Evolutionary conservation across 2,888 invertebrate genomes (phyloP).

Genomic region (Xanthia togata): DNA sequence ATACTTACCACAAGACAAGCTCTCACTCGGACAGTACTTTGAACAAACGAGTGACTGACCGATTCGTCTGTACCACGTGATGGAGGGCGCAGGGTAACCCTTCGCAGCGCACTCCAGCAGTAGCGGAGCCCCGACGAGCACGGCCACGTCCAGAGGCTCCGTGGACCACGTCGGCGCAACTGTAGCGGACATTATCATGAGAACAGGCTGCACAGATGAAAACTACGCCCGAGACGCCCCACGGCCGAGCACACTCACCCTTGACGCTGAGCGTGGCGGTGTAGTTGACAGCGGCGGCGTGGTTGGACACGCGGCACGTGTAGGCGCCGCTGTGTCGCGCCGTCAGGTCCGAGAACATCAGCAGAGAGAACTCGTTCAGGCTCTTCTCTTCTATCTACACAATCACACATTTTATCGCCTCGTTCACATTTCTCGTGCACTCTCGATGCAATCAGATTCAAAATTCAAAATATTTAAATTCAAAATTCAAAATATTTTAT

Average conservation of each 20-base stretch:
- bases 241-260: conserved; percentile 81
- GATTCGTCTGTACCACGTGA: conserved; percentile 92
- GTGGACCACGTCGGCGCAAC: conserved; percentile 93
- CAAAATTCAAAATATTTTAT: too few relatives aligned
- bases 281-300: conserved; percentile 92
- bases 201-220: neutral
- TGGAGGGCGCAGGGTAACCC: conserved; percentile 93
- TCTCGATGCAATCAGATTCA: neutral
- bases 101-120: conserved; percentile 93
- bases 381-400: conserved; percentile 92
- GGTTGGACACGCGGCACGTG: conserved; percentile 93
- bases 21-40: neutral
- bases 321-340: conserved; percentile 93
- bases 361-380: conserved; percentile 92
- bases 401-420: neutral
- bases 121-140: conserved; percentile 92
- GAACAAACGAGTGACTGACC: conserved; percentile 63
- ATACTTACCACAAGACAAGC: neutral
- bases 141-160: conserved; percentile 93
- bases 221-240: neutral
- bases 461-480: too few relatives aligned
- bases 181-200: conserved; percentile 72
- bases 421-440: neutral
- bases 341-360: conserved; percentile 92
- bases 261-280: conserved; percentile 92